Base-by-base conservation (phyloP, 2,888 invertebrate genomes). In the Tinea trinotella region DNA sequence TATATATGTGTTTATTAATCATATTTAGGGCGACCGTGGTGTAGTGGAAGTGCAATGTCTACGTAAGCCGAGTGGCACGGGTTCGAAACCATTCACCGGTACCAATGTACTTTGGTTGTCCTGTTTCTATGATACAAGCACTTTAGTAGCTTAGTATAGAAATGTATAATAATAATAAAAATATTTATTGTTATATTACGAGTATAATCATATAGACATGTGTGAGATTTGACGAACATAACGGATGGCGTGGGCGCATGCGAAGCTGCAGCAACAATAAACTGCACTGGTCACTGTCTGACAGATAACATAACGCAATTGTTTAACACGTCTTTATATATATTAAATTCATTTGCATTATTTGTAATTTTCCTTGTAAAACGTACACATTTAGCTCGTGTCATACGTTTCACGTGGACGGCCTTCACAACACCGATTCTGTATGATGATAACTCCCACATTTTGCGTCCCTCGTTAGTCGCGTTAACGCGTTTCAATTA, bases 401-500 rank as follows among this genome's bases (percentile, higher is more conserved):
- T 59, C 62, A 63, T 61, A 61, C 57, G 57, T 60, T 59, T 49
- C 49, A 63, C 62, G 57, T 57, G 35, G 56, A 59, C 59, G 62
- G 60, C 59, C 56, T 57, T 61, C 64, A 62, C 63, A 68, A 60
- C 65, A 64, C 61, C 7, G 30, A 63, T 30, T 30, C 30, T 4
- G 30, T n/a, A 30, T 30, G 30, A 30, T 65, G 72, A 73, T 72
- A 72, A 68, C 71, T 62, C 67, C 66, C 66, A 71, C 67, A 71
- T 73, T 71, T 72, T 71, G 65, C 68, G 66, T 62, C 59, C 57
- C 64, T 64, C 62, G 63, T 58, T 62, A 60, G 62, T 58, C 62
- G 64, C 61, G 30, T 30, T 30, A 30, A 30, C 30, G 30, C 30
- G 57, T 61, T 65, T 62, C 70, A 73, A 74, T 75, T 74, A 73